Evolutionary conservation across 92 coral and sea anemone species (phyloP).

Genomic region (Anthopleura xanthogrammica): DNA sequence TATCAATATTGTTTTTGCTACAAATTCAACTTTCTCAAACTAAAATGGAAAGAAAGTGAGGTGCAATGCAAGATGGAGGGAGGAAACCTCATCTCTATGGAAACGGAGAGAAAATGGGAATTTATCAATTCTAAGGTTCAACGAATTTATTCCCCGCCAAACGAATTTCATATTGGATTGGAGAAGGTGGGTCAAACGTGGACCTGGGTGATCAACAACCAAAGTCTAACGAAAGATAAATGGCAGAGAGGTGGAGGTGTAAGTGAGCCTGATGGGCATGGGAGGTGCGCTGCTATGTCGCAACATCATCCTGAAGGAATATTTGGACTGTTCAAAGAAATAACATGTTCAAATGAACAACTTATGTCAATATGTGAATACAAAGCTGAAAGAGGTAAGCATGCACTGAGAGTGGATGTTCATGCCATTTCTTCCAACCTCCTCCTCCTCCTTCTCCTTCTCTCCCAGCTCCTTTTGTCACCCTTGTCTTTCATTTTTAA

Average conservation of each 20-base stretch:
- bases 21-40: neutral
- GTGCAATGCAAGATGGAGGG: neutral
- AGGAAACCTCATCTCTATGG: constrained; percentile 18
- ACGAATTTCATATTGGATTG: constrained; percentile 19
- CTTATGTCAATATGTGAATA: neutral
- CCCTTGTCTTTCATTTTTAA: too few species aligned
- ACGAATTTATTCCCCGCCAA: neutral
- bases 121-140: constrained; percentile 10
- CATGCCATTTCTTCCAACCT: too few species aligned
- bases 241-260: constrained; percentile 11
- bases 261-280: neutral
- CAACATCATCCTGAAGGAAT: neutral
- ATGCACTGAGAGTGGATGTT: neutral
- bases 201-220: constrained; percentile 2
- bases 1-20: constrained; percentile 5
- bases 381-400: neutral
- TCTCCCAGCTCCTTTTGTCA: too few species aligned
- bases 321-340: neutral
- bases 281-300: constrained; percentile 18
- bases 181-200: neutral
- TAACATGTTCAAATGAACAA: neutral
- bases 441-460: neutral
- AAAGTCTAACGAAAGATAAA: neutral
- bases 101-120: constrained; percentile 18
- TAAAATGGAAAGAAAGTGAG: constrained; percentile 2